Evolutionary conservation across 1,140 invertebrate species (phyloP).

Genomic region (Zaprionus vittiger): DNA sequence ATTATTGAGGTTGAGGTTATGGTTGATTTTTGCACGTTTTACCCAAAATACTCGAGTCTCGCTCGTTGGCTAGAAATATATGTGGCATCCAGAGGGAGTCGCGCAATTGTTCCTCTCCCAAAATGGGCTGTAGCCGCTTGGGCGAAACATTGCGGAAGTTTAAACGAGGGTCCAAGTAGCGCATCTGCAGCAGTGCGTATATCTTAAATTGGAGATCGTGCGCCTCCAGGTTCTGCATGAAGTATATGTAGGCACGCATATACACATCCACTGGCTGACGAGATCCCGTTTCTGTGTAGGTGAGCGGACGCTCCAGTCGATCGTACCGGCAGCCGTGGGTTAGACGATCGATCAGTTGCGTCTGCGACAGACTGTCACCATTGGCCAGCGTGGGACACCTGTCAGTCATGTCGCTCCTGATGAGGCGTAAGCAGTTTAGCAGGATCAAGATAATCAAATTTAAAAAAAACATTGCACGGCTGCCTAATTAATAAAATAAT

Average conservation of each 20-base stretch:
- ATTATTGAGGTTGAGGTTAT: background rate
- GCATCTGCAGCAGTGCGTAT: constrained; percentile 91
- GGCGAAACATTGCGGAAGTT: constrained; percentile 88
- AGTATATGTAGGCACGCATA: constrained; percentile 90
- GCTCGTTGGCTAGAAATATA: constrained; percentile 92
- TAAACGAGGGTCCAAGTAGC: constrained; percentile 89
- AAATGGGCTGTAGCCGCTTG: constrained; percentile 87
- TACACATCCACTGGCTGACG: constrained; percentile 87
- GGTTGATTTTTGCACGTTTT: constrained; percentile 3
- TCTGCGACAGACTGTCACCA: constrained; percentile 88
- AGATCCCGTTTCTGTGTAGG: constrained; percentile 69
- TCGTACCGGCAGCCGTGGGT: constrained; percentile 91
- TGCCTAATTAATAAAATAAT: background rate
- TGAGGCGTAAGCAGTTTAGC: constrained; percentile 42
- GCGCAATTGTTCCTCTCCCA: constrained; percentile 89
- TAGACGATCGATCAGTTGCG: constrained; percentile 88
- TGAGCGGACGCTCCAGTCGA: constrained; percentile 88
- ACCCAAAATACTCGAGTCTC: constrained; percentile 87
- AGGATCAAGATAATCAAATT: constrained; percentile 51
- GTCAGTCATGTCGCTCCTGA: constrained; percentile 12
- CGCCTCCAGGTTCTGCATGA: constrained; percentile 91
- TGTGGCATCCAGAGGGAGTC: constrained; percentile 92
- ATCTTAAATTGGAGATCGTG: constrained; percentile 93
- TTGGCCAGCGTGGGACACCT: constrained; percentile 86
- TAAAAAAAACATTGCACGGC: constrained; percentile 43